These are phyloP conservation scores for Heliconius ismenius DNA, from an alignment of 2,888 invertebrate species.

Conservation along the genomic window DNA sequence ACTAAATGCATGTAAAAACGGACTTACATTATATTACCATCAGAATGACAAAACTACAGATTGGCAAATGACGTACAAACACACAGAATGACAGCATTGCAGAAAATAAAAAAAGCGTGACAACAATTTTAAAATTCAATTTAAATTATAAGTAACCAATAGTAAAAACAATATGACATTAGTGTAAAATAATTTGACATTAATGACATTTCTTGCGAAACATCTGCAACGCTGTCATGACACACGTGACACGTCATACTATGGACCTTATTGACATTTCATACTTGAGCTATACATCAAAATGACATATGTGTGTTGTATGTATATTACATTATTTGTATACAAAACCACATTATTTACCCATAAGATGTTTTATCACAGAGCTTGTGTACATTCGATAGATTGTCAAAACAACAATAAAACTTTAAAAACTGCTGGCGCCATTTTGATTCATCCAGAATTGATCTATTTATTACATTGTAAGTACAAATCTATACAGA, in stretches of 20 bases:
- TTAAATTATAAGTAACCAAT: not conserved
- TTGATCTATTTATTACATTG: no score
- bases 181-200: not conserved
- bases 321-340: conserved; percentile 1
- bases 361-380: conserved; percentile 26
- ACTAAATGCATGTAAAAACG: conserved; percentile 28
- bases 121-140: not conserved
- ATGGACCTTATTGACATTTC: conserved; percentile 7
- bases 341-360: conserved; percentile 11
- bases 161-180: not conserved
- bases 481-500: not conserved
- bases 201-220: not conserved
- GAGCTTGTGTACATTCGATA: conserved; percentile 25
- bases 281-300: conserved; percentile 17
- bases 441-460: conserved; percentile 3
- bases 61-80: conserved; percentile 8
- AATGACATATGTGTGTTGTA: not conserved
- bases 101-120: not conserved
- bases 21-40: conserved; percentile 7
- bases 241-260: not conserved
- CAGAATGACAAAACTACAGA: conserved; percentile 6
- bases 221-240: not conserved
- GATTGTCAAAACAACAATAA: conserved; percentile 11
- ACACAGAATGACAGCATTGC: conserved; percentile 2
- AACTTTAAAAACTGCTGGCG: conserved; percentile 11